A percentile compares a stretch with the other conserved stretches of the same genome.
phyloP scores from a whole-genome alignment of 37 sponge, comb jelly and placozoan species.

The Geodia barretti region DNA sequence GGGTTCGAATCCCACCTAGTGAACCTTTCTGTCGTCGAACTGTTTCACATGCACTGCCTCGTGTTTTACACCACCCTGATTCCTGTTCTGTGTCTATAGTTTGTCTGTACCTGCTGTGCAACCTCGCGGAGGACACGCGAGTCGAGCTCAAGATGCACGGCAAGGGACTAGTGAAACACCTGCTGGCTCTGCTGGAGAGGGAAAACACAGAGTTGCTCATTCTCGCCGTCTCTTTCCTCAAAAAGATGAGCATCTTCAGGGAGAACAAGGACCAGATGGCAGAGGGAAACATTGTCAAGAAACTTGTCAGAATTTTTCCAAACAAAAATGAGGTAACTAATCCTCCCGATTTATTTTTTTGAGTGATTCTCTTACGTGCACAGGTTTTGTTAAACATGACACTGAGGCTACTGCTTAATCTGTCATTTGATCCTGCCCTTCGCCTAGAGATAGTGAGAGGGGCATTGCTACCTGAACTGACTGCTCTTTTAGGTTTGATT shows the following conservation, averaged over 20 bases:
- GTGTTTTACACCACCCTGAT: neutral
- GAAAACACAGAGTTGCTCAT: constrained; percentile 87
- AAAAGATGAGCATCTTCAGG: constrained; percentile 86
- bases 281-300: constrained; percentile 48
- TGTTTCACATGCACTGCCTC: too few relatives aligned
- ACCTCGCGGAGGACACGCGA: constrained; percentile 85
- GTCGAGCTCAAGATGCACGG: constrained; percentile 94
- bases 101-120: constrained; percentile 83
- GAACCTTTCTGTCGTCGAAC: neutral
- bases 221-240: constrained; percentile 89
- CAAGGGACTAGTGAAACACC: constrained; percentile 63
- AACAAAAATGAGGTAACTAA: constrained; percentile 71
- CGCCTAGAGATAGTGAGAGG: constrained; percentile 83
- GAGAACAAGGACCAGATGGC: constrained; percentile 95
- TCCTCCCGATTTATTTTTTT: neutral
- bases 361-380: neutral
- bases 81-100: too few relatives aligned
- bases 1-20: neutral
- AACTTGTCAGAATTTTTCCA: constrained; percentile 69
- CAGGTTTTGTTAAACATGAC: constrained; percentile 82
- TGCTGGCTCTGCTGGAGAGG: constrained; percentile 75
- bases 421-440: constrained; percentile 87
- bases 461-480: constrained; percentile 85
- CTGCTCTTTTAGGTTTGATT: constrained; percentile 65
- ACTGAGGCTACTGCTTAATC: constrained; percentile 83